Evolutionary conservation across 1,140 invertebrate genomes (phyloP).

Genomic region (Halotydeus destructor): DNA sequence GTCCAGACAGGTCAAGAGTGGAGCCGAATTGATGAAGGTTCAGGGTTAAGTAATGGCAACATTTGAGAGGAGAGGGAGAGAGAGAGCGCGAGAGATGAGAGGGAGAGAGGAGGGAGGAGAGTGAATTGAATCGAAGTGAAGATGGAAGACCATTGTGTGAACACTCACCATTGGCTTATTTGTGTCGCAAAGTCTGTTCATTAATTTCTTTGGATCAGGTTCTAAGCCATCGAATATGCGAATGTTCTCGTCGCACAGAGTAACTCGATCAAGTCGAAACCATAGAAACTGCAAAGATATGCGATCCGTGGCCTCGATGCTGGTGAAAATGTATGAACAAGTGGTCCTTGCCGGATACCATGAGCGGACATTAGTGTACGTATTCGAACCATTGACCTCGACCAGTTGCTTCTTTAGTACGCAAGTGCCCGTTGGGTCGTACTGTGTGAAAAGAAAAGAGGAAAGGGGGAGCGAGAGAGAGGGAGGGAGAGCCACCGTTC

Average conservation of each 20-base stretch:
- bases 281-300: slow-evolving; percentile 17
- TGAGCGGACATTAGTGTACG: slow-evolving; percentile 15
- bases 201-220: slow-evolving; percentile 16
- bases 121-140: neutral
- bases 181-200: slow-evolving; percentile 18
- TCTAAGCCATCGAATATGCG: slow-evolving; percentile 16
- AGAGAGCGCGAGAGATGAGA: neutral
- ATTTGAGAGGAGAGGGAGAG: neutral
- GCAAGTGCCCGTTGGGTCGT: slow-evolving; percentile 12
- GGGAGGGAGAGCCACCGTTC: too few species aligned
- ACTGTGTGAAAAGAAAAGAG: neutral
- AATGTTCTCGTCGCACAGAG: slow-evolving; percentile 17
- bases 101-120: neutral
- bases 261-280: slow-evolving; percentile 17
- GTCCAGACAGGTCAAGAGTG: too few species aligned
- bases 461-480: too few species aligned
- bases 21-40: too few species aligned
- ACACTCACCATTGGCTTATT: slow-evolving; percentile 11
- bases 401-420: slow-evolving; percentile 15
- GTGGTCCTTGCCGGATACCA: slow-evolving; percentile 19
- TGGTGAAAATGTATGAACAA: slow-evolving; percentile 16
- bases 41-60: too few species aligned
- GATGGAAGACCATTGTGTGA: neutral
- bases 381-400: slow-evolving; percentile 1
- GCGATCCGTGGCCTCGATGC: slow-evolving; percentile 12